phyloP scores from a whole-genome alignment of 53 echinoderm and acorn worm genomes.

The Henricia sp. region DNA sequence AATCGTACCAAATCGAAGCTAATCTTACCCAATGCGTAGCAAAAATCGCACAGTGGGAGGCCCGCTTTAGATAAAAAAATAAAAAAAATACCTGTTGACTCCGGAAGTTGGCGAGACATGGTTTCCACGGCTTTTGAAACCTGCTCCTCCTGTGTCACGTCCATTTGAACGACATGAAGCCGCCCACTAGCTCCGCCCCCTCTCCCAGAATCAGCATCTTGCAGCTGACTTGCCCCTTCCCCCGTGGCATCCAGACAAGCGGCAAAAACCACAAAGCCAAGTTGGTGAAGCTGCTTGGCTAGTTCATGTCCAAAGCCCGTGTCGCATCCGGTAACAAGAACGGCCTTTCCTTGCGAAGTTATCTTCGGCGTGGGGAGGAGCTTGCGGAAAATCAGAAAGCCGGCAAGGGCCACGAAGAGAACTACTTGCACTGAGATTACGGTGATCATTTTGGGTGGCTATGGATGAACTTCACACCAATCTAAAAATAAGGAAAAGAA shows the following conservation, averaged over 20 bases:
- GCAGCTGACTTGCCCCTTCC: constrained; percentile 72
- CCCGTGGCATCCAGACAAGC: constrained; percentile 69
- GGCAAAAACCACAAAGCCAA: constrained; percentile 80
- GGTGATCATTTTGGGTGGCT: background rate
- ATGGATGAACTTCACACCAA: background rate
- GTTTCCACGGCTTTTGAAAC: constrained; percentile 70
- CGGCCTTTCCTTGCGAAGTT: constrained; percentile 61
- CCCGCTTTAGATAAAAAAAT: no score
- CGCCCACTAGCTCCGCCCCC: background rate
- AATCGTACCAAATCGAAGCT: no score
- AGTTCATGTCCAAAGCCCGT: constrained; percentile 86
- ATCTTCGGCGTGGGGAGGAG: background rate
- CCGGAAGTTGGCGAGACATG: constrained; percentile 30
- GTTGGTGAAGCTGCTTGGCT: constrained; percentile 68
- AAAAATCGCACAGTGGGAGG: no score
- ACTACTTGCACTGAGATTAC: background rate
- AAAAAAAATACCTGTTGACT: constrained; percentile 11
- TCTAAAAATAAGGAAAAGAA: background rate
- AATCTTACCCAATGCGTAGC: no score
- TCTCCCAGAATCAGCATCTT: background rate
- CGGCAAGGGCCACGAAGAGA: background rate
- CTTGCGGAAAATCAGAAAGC: background rate
- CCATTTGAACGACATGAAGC: constrained; percentile 70
- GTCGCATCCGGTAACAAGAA: constrained; percentile 86
- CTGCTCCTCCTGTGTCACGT: constrained; percentile 76